A percentile compares a stretch with the other conserved stretches of the same genome.
Conservation (phyloP, 1,140 invertebrate species). For the Drosophila cardini region DNA sequence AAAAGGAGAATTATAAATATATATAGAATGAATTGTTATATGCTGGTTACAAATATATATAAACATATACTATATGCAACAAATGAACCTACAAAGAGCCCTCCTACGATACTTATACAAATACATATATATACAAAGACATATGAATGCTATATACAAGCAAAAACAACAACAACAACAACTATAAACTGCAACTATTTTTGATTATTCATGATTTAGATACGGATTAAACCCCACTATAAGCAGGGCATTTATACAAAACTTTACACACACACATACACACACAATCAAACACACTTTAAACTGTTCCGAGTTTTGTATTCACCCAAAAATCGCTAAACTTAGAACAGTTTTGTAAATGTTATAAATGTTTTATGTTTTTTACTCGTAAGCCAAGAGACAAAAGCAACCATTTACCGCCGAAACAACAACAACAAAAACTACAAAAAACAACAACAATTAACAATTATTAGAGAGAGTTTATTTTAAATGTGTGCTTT, state of each 20-base stretch:
- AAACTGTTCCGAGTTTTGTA: conserved; percentile 13
- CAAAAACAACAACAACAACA: conserved; percentile 40
- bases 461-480: conserved; percentile 12
- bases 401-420: conserved; percentile 52
- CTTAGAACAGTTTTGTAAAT: conserved; percentile 7
- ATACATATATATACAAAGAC: conserved; percentile 33
- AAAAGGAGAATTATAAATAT: conserved; percentile 40
- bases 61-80: conserved; percentile 4
- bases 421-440: conserved; percentile 48
- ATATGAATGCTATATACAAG: conserved; percentile 74
- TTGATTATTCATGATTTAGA: conserved; percentile 61
- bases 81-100: conserved; percentile 34
- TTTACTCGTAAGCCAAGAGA: conserved; percentile 59
- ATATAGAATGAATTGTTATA: conserved; percentile 34
- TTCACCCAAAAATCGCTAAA: background rate
- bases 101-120: conserved; percentile 44
- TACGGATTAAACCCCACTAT: background rate
- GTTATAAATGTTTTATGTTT: conserved; percentile 44
- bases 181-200: conserved; percentile 51
- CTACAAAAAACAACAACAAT: conserved; percentile 22
- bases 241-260: conserved; percentile 23
- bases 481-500: conserved; percentile 62
- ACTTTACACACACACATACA: conserved; percentile 32
- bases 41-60: conserved; percentile 34
- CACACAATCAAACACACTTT: conserved; percentile 22